phyloP scores from a whole-genome alignment of 2,113 vertebrate species.

The Gambusia holbrooki region DNA sequence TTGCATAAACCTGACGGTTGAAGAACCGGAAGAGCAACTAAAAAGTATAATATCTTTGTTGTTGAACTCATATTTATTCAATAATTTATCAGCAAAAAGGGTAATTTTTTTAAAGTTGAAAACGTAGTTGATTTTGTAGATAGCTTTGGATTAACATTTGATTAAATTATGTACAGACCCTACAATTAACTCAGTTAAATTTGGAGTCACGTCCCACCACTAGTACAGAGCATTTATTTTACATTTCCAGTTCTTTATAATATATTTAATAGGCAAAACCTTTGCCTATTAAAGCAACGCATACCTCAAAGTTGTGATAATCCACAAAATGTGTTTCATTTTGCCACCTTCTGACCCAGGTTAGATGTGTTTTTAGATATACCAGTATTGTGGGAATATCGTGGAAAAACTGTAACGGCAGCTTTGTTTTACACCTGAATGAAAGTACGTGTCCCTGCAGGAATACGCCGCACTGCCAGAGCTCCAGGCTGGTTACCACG shows the following conservation, averaged over 20 bases:
- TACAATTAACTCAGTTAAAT: too few relatives aligned
- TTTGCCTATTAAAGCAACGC: not conserved
- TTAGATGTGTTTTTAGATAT: not conserved
- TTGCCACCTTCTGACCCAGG: not conserved
- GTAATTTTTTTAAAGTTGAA: too few relatives aligned
- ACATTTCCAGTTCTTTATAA: not conserved
- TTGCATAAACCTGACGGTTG: too few relatives aligned
- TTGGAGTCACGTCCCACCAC: too few relatives aligned
- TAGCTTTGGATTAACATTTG: too few relatives aligned
- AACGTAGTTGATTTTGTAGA: too few relatives aligned
- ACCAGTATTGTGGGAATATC: not conserved
- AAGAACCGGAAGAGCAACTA: too few relatives aligned
- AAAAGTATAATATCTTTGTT: too few relatives aligned
- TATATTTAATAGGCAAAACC: too few relatives aligned
- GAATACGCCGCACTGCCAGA: not conserved
- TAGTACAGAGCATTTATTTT: not conserved
- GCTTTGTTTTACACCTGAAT: not conserved
- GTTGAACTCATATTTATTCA: too few relatives aligned
- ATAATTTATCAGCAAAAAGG: too few relatives aligned
- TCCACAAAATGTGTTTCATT: not conserved
- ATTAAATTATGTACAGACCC: too few relatives aligned
- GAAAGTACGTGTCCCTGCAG: not conserved
- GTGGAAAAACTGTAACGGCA: not conserved
- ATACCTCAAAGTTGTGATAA: not conserved
- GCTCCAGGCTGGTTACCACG: not conserved